Evolutionary conservation across 2,113 vertebrate genomes (phyloP).

Genomic region (Gymnorhina tibicen): DNA sequence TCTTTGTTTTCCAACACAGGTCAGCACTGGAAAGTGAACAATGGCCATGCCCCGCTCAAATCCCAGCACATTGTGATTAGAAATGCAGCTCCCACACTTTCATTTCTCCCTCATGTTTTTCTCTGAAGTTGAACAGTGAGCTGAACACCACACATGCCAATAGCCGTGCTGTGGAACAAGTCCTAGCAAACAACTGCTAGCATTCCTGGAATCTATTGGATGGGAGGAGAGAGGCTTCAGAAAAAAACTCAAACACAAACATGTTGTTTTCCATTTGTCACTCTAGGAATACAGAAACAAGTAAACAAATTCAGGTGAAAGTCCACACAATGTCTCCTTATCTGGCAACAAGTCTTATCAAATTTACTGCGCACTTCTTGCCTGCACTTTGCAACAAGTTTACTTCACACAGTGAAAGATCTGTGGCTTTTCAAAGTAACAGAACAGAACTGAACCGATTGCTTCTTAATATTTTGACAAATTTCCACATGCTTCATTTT

Average conservation of each 20-base stretch:
- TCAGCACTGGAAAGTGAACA: neutral
- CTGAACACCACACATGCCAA: neutral
- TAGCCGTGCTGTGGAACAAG: neutral
- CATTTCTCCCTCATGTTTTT: neutral
- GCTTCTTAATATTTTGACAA: neutral
- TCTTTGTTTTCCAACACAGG: neutral
- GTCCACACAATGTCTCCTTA: neutral
- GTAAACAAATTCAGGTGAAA: constrained; percentile 50
- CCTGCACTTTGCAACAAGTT: neutral
- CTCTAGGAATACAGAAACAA: constrained; percentile 39
- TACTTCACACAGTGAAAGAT: neutral
- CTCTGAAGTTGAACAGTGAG: neutral
- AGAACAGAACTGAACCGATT: neutral
- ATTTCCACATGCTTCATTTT: neutral
- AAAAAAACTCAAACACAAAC: constrained; percentile 33
- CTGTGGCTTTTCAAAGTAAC: neutral
- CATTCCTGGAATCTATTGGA: constrained; percentile 5
- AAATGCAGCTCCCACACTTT: neutral
- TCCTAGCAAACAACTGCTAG: constrained; percentile 20
- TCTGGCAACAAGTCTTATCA: neutral
- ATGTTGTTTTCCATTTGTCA: constrained; percentile 15
- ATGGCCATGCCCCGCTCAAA: neutral
- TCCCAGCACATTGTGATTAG: neutral
- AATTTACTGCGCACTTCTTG: neutral
- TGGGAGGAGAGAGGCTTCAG: neutral